Evolutionary conservation across 2,888 invertebrate species (phyloP).

Genomic region (Erannis defoliaria): DNA sequence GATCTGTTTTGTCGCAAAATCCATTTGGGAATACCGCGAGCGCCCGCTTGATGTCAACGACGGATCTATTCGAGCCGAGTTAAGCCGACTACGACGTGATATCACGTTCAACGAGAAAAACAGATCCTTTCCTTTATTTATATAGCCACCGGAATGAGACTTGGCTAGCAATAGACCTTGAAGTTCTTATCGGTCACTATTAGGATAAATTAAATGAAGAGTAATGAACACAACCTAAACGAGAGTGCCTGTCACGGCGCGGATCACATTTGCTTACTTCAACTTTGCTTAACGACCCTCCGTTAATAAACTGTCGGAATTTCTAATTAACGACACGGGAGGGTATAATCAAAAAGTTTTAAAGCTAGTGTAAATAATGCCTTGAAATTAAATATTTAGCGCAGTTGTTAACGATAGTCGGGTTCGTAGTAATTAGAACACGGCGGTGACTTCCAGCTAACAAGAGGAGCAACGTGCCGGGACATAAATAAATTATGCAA

Average conservation of each 20-base stretch:
- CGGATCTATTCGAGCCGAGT: slow-evolving; percentile 67
- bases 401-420: slow-evolving; percentile 34
- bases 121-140: slow-evolving; percentile 35
- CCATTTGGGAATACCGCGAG: slow-evolving; percentile 68
- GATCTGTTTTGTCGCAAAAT: slow-evolving; percentile 73
- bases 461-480: slow-evolving; percentile 76
- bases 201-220: slow-evolving; percentile 15
- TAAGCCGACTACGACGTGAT: slow-evolving; percentile 47
- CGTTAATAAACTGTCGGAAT: slow-evolving; percentile 28
- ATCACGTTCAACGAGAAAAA: slow-evolving; percentile 42
- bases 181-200: slow-evolving; percentile 5
- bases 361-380: slow-evolving; percentile 36
- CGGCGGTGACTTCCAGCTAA: slow-evolving; percentile 59
- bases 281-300: slow-evolving; percentile 23
- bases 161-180: not conserved
- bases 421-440: slow-evolving; percentile 47
- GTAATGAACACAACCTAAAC: slow-evolving; percentile 20
- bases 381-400: slow-evolving; percentile 42
- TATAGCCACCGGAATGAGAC: slow-evolving; percentile 17
- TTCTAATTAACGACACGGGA: slow-evolving; percentile 28
- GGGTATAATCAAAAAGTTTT: slow-evolving; percentile 35
- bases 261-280: slow-evolving; percentile 24
- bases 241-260: slow-evolving; percentile 14
- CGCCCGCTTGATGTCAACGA: slow-evolving; percentile 62
- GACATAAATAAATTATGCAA: slow-evolving; percentile 84